Evolutionary conservation across 2,888 invertebrate genomes (phyloP), one percentile per base, ranked within the genome.

Genomic region (Parapristionchus giblindavisi): DNA sequence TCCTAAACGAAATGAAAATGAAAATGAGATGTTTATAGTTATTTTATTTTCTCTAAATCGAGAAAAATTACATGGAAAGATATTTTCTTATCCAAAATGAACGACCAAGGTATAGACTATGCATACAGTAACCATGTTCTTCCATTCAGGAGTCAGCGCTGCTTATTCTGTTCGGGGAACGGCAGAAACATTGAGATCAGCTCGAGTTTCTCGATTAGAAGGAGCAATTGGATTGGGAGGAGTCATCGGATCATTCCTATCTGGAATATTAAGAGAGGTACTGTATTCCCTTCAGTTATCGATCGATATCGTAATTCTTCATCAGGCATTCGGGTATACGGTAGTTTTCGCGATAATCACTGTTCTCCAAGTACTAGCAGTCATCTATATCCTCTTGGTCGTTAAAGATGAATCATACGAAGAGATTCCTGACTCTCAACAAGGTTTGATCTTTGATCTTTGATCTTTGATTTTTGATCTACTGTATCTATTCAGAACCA

Each of bases 221-320:
- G 61, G 48, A 24, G 34, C 60, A 2, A 73, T 73, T n/a, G 73
- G 73, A 4, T 32, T 73, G 32, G 73, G 73, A 29, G 73, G 73
- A 29, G 34, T 32, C 27, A 34, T 73, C 6, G 73, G 73, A 48
- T 52, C 27, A 48, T 43, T 51, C 24, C 27, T 73, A 5, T 73
- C 73, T 11, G 73, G 73, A 5, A 29, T 32, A 14, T 32, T 58
- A 1, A 36, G 71, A 58, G 51, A n/a, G 1, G 58, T 71, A 1
- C 14, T 34, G 27, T 34, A 34, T 11, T 51, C 56, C 17, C 6
- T 65, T 43, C 24, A 43, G 4, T 29, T 0, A 21, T 3, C 32
- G 29, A 29, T 65, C 24, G 17, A n/a, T 14, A 29, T 38, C 3
- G 27, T 40, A 17, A 27, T 29, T 27, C 27, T 29, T 38, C 38